Percentiles rank a stretch among this genome's conserved stretches.
phyloP scores from a whole-genome alignment of 30 jellyfish, hydroid and myxozoan species.

The Pelagia noctiluca region DNA sequence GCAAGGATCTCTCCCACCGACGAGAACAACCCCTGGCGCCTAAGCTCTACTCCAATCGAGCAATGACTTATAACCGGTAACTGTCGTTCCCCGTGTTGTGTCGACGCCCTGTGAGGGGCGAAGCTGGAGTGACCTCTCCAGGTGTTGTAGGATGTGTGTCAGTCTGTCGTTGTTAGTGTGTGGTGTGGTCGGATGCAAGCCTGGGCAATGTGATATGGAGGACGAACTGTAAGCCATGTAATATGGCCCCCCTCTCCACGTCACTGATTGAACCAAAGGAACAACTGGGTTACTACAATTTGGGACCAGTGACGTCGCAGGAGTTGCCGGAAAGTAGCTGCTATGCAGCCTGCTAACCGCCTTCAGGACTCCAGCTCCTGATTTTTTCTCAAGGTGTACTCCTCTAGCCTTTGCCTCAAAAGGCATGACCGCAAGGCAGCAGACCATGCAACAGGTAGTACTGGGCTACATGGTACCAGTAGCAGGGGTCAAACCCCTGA shows the following conservation, averaged over 20 bases:
- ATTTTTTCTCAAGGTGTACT: too few species aligned
- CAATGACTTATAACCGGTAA: conserved; percentile 16
- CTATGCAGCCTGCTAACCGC: conserved; percentile 15
- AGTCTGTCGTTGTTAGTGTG: conserved; percentile 16
- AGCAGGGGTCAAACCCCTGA: too few species aligned
- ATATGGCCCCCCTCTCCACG: conserved; percentile 24
- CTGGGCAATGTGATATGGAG: neutral
- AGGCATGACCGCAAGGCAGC: too few species aligned
- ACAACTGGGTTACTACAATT: neutral
- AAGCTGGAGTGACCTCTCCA: neutral
- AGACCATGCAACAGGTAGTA: too few species aligned
- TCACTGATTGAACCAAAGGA: conserved; percentile 8
- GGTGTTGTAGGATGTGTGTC: neutral
- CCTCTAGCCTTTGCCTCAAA: too few species aligned
- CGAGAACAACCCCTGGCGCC: conserved; percentile 28
- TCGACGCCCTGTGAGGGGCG: neutral
- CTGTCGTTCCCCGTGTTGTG: neutral
- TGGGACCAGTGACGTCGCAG: conserved; percentile 9
- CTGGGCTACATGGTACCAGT: too few species aligned
- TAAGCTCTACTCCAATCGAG: neutral
- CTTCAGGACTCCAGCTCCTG: neutral
- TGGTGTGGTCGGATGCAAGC: too few species aligned
- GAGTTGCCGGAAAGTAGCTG: conserved; percentile 17
- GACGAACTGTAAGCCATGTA: neutral
- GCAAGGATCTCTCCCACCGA: conserved; percentile 3